Evolutionary conservation across 2,888 invertebrate species (phyloP).

Genomic region (Drosophila bunnanda): DNA sequence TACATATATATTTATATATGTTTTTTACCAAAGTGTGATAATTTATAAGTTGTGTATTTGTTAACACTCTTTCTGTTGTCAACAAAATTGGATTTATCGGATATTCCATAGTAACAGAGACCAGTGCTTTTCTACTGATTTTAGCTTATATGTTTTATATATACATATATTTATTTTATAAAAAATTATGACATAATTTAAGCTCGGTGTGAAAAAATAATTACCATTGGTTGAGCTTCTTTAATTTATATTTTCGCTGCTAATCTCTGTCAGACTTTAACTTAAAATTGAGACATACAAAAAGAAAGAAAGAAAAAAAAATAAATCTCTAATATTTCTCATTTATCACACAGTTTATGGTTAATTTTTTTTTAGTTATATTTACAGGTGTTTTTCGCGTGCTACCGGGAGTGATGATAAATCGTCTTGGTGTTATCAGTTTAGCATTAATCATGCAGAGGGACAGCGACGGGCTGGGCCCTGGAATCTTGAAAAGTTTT

Average conservation of each 20-base stretch:
- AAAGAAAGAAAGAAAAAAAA: background rate
- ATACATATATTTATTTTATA: background rate
- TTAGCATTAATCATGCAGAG: conserved; percentile 1
- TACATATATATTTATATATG: too few species aligned
- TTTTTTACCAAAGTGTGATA: too few species aligned
- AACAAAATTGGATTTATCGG: too few species aligned
- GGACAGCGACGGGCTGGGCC: background rate
- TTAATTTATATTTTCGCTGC: too few species aligned
- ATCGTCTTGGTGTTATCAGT: background rate
- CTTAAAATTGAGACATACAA: background rate
- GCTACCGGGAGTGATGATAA: background rate
- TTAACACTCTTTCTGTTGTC: too few species aligned
- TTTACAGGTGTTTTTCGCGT: conserved; percentile 5
- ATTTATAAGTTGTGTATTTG: too few species aligned
- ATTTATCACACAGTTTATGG: conserved; percentile 4
- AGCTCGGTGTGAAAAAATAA: background rate
- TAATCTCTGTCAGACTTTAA: background rate
- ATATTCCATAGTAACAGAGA: too few species aligned
- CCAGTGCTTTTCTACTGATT: background rate
- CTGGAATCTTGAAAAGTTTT: conserved; percentile 1
- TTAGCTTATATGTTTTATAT: background rate
- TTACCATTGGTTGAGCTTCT: background rate
- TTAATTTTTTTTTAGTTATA: background rate
- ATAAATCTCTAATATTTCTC: background rate
- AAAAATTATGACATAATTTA: background rate